phyloP scores from a whole-genome alignment of 1,140 invertebrate species.

The Vanessa tameamea region DNA sequence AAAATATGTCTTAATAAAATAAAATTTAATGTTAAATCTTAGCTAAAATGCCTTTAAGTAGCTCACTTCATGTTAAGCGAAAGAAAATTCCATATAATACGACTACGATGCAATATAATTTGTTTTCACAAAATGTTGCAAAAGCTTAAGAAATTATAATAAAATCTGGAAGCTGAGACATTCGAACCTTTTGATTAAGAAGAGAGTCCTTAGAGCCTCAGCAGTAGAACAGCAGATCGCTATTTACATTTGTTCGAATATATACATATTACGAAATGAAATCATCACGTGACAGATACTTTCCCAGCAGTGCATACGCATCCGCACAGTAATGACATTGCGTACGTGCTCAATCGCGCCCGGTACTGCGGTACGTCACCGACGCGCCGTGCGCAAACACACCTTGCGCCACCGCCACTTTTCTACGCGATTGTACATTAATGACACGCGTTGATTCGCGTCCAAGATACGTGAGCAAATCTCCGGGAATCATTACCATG shows the following conservation, averaged over 20 bases:
- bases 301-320: neutral
- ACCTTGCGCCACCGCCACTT: constrained; percentile 33
- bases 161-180: too few species aligned
- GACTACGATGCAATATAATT: too few species aligned
- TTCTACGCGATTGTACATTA: constrained; percentile 40
- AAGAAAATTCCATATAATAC: too few species aligned
- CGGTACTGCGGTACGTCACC: constrained; percentile 30
- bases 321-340: constrained; percentile 56
- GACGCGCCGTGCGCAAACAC: constrained; percentile 52
- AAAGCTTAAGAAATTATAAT: too few species aligned
- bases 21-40: too few species aligned
- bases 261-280: neutral
- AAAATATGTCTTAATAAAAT: too few species aligned
- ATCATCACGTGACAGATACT: neutral
- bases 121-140: too few species aligned
- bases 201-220: too few species aligned
- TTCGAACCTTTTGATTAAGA: too few species aligned
- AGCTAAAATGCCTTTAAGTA: too few species aligned
- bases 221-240: too few species aligned
- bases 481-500: constrained; percentile 22
- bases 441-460: constrained; percentile 34
- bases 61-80: too few species aligned
- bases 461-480: constrained; percentile 36
- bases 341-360: constrained; percentile 62
- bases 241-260: neutral